A percentile compares a stretch with the other conserved stretches of the same genome.
Conservation (phyloP, 2,888 invertebrate genomes). For the Bombylius major region DNA sequence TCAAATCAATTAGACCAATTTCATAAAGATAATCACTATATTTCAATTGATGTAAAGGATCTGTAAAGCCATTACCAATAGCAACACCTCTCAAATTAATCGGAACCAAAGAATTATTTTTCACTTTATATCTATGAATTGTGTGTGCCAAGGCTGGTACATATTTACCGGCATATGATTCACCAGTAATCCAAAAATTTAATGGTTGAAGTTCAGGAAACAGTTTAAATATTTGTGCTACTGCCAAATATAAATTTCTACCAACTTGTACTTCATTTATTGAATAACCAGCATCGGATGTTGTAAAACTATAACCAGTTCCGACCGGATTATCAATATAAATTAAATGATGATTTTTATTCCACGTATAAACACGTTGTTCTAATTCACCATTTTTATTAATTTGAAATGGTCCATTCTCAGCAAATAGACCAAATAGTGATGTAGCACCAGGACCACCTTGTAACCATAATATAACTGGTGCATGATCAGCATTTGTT, state of each 20-base stretch:
- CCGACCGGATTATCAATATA: slow-evolving; percentile 92
- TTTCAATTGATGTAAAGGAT: slow-evolving; percentile 62
- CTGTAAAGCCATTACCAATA: slow-evolving; percentile 70
- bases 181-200: slow-evolving; percentile 79
- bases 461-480: slow-evolving; percentile 72
- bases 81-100: slow-evolving; percentile 37
- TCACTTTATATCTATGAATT: slow-evolving; percentile 39
- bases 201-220: slow-evolving; percentile 63
- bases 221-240: slow-evolving; percentile 70
- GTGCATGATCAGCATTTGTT: slow-evolving; percentile 41
- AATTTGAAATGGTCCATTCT: slow-evolving; percentile 65
- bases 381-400: slow-evolving; percentile 33
- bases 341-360: slow-evolving; percentile 58
- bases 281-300: slow-evolving; percentile 61
- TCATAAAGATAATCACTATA: slow-evolving; percentile 73
- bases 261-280: slow-evolving; percentile 69
- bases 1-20: slow-evolving; percentile 48
- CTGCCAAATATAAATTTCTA: slow-evolving; percentile 58
- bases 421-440: slow-evolving; percentile 66
- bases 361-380: slow-evolving; percentile 67
- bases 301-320: slow-evolving; percentile 83
- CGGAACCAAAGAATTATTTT: slow-evolving; percentile 16
- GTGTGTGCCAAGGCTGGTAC: slow-evolving; percentile 58
- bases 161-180: slow-evolving; percentile 75
- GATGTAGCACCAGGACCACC: slow-evolving; percentile 77